These are phyloP conservation scores for Chymomyza amoena DNA, from an alignment of 2,888 invertebrate genomes.

Conservation along the genomic window DNA sequence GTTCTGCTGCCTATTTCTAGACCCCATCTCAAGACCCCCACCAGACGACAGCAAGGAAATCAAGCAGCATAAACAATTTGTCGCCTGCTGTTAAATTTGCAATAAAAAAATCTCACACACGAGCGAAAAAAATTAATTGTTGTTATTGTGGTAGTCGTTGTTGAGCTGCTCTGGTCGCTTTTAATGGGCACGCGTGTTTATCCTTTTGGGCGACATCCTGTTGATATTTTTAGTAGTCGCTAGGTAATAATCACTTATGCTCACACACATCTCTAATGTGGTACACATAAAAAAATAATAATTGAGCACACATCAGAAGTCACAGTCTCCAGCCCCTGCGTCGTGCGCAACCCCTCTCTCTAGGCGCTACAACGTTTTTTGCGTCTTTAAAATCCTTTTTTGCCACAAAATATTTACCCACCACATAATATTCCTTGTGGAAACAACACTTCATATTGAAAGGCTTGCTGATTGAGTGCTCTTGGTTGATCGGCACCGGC, in stretches of 20 bases:
- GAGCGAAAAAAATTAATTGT: conserved; percentile 49
- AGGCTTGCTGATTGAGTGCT: conserved; percentile 54
- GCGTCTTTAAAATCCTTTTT: conserved; percentile 47
- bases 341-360: not conserved
- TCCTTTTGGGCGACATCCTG: conserved; percentile 59
- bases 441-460: conserved; percentile 13
- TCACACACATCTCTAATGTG: not conserved
- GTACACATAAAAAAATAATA: not conserved
- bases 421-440: conserved; percentile 23
- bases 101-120: conserved; percentile 62
- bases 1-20: conserved; percentile 23
- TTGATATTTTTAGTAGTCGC: conserved; percentile 61
- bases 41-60: conserved; percentile 35
- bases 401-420: conserved; percentile 33
- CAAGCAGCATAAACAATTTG: conserved; percentile 68
- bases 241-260: conserved; percentile 51
- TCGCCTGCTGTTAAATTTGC: conserved; percentile 61
- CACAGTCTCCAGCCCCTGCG: not conserved
- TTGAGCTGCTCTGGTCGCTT: not conserved
- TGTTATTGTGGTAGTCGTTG: conserved; percentile 36
- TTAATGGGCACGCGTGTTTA: conserved; percentile 41
- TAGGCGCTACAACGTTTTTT: not conserved
- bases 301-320: not conserved
- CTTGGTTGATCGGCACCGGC: not conserved
- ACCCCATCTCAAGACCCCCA: not conserved